These are phyloP conservation scores for Himalopsyche japonica DNA, from an alignment of 2,888 invertebrate species.

Conservation along the genomic window DNA sequence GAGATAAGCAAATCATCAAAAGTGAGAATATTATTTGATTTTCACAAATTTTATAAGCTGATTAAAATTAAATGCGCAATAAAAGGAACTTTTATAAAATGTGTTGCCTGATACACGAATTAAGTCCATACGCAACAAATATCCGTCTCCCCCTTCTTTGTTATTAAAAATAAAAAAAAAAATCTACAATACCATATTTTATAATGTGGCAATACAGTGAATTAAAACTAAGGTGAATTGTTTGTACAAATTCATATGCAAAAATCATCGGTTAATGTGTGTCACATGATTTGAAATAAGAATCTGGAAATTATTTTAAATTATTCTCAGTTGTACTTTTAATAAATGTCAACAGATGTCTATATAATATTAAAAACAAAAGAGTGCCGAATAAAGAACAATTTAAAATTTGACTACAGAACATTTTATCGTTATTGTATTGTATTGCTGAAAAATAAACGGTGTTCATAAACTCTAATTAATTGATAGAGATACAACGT, in stretches of 20 bases:
- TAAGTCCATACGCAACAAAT: too few species aligned
- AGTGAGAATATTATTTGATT: too few species aligned
- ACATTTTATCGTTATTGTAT: not conserved
- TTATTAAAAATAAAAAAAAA: too few species aligned
- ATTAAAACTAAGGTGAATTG: too few species aligned
- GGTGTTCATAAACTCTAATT: not conserved
- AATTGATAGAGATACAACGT: not conserved
- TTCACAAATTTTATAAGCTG: too few species aligned
- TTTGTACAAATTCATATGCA: not conserved
- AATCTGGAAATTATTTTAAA: not conserved
- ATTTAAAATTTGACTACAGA: not conserved
- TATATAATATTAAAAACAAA: not conserved
- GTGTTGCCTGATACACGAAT: too few species aligned
- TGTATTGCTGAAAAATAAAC: not conserved
- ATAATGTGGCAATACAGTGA: too few species aligned
- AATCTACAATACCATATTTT: too few species aligned
- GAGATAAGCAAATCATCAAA: too few species aligned
- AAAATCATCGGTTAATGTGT: not conserved
- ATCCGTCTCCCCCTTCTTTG: too few species aligned
- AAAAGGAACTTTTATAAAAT: too few species aligned
- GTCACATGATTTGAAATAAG: not conserved
- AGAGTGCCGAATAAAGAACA: not conserved
- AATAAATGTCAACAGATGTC: not conserved
- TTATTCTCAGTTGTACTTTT: not conserved
- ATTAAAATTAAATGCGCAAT: too few species aligned